These are phyloP conservation scores for Chymomyza procnemis DNA, from an alignment of 2,888 invertebrate genomes.

Conservation along the genomic window DNA sequence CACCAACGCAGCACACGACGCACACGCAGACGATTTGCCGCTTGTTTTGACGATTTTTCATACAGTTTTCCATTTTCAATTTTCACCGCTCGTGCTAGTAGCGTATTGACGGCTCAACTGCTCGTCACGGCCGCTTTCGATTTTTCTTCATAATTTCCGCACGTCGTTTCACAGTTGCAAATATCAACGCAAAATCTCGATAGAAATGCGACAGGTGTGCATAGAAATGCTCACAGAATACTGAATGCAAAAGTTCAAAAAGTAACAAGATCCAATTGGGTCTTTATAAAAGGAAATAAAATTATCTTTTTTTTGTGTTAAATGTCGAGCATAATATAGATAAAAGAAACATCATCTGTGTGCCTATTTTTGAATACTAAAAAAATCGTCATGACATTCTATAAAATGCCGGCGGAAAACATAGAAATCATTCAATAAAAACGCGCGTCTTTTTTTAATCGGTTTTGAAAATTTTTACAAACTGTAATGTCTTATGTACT, in stretches of 20 bases:
- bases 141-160: slow-evolving; percentile 30
- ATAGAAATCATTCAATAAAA: neutral
- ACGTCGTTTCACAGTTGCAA: slow-evolving; percentile 8
- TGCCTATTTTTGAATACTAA: too few species aligned
- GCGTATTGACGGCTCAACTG: slow-evolving; percentile 75
- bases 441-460: neutral
- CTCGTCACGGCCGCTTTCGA: slow-evolving; percentile 73
- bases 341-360: too few species aligned
- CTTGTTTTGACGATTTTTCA: slow-evolving; percentile 50
- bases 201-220: neutral
- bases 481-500: slow-evolving; percentile 11
- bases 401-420: too few species aligned
- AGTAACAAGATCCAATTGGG: neutral
- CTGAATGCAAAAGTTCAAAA: neutral
- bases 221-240: neutral
- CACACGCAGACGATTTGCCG: slow-evolving; percentile 64
- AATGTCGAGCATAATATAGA: neutral
- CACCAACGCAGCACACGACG: slow-evolving; percentile 35
- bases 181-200: neutral
- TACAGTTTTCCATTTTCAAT: slow-evolving; percentile 71
- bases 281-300: neutral
- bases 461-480: neutral
- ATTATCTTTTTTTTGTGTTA: neutral
- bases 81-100: slow-evolving; percentile 75
- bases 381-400: too few species aligned